These are phyloP conservation scores for Leucophenga maculata DNA, from an alignment of 2,888 invertebrate genomes.

Conservation along the genomic window DNA sequence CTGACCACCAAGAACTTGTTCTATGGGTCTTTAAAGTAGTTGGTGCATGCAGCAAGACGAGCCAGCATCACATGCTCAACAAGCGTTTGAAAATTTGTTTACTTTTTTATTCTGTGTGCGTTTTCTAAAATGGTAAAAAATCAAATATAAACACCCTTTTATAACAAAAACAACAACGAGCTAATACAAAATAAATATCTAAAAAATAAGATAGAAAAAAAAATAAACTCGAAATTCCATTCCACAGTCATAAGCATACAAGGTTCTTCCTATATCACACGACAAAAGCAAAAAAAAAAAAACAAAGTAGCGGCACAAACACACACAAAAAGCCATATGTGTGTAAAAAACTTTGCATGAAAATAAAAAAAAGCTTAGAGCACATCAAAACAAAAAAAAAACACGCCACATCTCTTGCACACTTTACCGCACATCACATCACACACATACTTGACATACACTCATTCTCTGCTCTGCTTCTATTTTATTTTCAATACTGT, in stretches of 20 bases:
- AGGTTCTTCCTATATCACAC: constrained; percentile 70
- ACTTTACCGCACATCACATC: constrained; percentile 28
- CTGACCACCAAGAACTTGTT: too few species aligned
- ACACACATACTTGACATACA: not conserved
- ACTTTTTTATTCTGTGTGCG: too few species aligned
- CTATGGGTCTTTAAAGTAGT: too few species aligned
- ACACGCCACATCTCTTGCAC: constrained; percentile 41
- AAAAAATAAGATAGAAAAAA: constrained; percentile 33
- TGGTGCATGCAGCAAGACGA: too few species aligned
- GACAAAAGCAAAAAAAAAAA: not conserved
- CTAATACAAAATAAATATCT: constrained; percentile 31
- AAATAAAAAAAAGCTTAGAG: constrained; percentile 27
- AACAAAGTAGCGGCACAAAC: constrained; percentile 20
- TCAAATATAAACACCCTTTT: constrained; percentile 39
- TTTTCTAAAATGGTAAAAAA: too few species aligned
- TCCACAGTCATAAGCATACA: constrained; percentile 66
- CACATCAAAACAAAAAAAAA: constrained; percentile 24
- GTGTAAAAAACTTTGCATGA: constrained; percentile 10
- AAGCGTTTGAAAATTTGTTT: too few species aligned
- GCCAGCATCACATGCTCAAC: too few species aligned
- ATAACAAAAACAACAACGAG: constrained; percentile 34
- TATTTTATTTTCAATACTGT: constrained; percentile 25
- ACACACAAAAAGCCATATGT: constrained; percentile 26
- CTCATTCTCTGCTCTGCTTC: constrained; percentile 1
- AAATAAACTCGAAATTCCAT: constrained; percentile 60